Conservation (phyloP, 2,888 invertebrate genomes). For the Toxonevra muliebris region DNA sequence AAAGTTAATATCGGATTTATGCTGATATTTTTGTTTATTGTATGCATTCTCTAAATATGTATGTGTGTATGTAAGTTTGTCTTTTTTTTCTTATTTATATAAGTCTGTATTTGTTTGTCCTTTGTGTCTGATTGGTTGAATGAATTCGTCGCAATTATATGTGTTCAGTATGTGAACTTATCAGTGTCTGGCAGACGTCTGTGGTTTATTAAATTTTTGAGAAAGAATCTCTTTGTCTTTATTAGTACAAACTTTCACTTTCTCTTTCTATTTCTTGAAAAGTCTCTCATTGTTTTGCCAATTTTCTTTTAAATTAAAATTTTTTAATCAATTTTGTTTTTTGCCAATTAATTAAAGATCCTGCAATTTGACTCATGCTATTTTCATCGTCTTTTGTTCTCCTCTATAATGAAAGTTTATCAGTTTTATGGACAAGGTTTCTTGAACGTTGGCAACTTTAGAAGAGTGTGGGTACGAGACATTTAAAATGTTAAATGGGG, state of each 20-base stretch:
- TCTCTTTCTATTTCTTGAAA: neutral
- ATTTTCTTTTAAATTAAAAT: neutral
- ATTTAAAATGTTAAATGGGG: no score
- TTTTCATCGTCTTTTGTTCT: no score
- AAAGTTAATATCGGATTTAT: conserved; percentile 28
- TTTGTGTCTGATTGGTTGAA: conserved; percentile 43
- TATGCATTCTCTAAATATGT: neutral
- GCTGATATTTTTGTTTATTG: conserved; percentile 14
- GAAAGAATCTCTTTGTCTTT: conserved; percentile 22
- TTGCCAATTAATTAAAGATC: no score
- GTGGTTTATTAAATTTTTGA: conserved; percentile 44
- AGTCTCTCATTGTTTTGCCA: neutral
- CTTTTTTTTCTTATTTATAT: neutral
- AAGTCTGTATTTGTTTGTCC: conserved; percentile 33
- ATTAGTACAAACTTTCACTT: neutral
- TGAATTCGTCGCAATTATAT: conserved; percentile 36
- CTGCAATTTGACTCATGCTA: no score
- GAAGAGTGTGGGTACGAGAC: no score
- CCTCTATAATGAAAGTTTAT: no score
- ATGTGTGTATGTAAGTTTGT: neutral
- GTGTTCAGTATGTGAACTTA: conserved; percentile 52
- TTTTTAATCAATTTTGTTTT: neutral
- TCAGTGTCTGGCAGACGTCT: conserved; percentile 54
- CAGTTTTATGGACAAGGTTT: no score
- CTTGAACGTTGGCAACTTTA: no score